phyloP scores from a whole-genome alignment of 2,113 vertebrate species.

The Strigops habroptila region DNA sequence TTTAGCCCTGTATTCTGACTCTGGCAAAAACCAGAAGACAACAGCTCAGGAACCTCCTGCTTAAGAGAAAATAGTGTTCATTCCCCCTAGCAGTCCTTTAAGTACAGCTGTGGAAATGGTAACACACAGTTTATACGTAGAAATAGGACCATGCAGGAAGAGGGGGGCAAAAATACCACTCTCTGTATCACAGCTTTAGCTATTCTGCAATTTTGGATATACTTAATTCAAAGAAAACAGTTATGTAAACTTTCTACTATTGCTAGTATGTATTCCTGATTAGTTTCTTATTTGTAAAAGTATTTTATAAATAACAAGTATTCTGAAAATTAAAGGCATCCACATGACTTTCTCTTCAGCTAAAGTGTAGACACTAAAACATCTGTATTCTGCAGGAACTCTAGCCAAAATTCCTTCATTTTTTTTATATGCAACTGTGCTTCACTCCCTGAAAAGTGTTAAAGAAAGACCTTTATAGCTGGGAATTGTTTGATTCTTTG shows the following conservation, averaged over 20 bases:
- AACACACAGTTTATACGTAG: neutral
- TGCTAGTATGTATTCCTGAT: neutral
- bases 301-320: neutral
- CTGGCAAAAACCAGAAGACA: neutral
- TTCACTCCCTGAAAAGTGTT: neutral
- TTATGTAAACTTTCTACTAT: neutral
- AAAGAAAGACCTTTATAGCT: neutral
- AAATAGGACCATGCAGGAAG: neutral
- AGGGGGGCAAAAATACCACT: accelerated
- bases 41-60: neutral
- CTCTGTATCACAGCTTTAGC: neutral
- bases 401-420: neutral
- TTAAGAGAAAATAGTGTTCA: neutral
- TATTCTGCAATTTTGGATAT: neutral
- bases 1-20: neutral
- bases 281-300: neutral
- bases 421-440: neutral
- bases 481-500: neutral
- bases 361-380: neutral
- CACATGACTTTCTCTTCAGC: neutral
- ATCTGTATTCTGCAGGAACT: neutral
- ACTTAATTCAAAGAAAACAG: neutral
- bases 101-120: neutral
- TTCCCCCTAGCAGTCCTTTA: neutral
- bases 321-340: neutral